Percentiles rank a stretch among this genome's conserved stretches.
These are phyloP conservation scores for Poeciliopsis prolifica DNA, from an alignment of 2,113 vertebrate species.

Conservation along the genomic window DNA sequence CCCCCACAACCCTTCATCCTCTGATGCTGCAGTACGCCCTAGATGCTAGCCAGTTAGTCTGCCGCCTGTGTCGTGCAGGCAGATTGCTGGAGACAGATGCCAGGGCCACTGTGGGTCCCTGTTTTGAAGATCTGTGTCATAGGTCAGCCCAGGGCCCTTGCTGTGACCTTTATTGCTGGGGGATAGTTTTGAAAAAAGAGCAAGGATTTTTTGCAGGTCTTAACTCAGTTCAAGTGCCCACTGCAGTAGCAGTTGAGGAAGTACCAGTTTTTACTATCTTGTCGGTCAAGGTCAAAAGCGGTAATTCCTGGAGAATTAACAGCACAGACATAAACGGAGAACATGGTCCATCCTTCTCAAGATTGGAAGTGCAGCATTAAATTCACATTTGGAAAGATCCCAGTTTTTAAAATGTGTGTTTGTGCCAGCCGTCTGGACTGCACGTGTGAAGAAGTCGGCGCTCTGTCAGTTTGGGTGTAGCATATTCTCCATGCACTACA, in stretches of 20 bases:
- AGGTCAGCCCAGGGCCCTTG: constrained; percentile 67
- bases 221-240: constrained; percentile 52
- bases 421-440: constrained; percentile 18
- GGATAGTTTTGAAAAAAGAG: constrained; percentile 63
- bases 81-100: constrained; percentile 82
- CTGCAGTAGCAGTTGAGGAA: constrained; percentile 22
- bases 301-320: constrained; percentile 31
- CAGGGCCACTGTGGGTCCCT: constrained; percentile 71
- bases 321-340: constrained; percentile 20
- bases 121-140: constrained; percentile 77
- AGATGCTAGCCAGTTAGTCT: constrained; percentile 77
- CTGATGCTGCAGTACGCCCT: constrained; percentile 56
- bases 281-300: constrained; percentile 42
- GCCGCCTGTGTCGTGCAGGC: constrained; percentile 59
- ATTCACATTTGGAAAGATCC: not conserved
- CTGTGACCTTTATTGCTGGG: constrained; percentile 77
- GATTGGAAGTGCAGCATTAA: constrained; percentile 13
- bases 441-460: constrained; percentile 27
- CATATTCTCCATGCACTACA: constrained; percentile 36
- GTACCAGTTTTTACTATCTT: constrained; percentile 22
- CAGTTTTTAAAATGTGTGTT: constrained; percentile 13
- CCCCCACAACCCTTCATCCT: constrained; percentile 40
- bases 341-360: constrained; percentile 5
- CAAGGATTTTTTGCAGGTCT: constrained; percentile 46
- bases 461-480: constrained; percentile 27